Percentiles rank a stretch among this genome's conserved stretches.
Conservation (phyloP, 2,113 vertebrate genomes). For the Vulpes lagopus region DNA sequence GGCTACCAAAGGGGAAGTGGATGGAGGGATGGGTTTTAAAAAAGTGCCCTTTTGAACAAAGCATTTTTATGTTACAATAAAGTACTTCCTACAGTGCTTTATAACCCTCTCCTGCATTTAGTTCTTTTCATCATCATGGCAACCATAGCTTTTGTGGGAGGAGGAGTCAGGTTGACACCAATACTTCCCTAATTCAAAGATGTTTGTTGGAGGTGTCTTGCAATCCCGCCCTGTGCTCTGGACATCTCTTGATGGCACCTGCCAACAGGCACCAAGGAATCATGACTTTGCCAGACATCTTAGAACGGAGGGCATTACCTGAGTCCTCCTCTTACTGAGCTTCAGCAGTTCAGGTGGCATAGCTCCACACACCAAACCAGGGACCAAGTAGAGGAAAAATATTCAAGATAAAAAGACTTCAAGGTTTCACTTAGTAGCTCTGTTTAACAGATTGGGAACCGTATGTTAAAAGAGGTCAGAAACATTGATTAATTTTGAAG, state of each 20-base stretch:
- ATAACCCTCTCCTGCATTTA: background rate
- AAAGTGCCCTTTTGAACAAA: slow-evolving; percentile 15
- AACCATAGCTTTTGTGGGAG: background rate
- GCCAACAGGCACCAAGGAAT: background rate
- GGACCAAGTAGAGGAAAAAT: background rate
- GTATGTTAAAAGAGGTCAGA: background rate
- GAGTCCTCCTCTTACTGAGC: background rate
- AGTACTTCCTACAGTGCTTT: background rate
- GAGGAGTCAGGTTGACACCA: background rate
- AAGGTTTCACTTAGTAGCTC: background rate
- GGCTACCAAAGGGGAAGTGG: background rate
- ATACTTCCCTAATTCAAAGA: background rate
- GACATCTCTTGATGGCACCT: background rate
- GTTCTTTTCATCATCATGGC: background rate
- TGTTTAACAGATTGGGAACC: background rate
- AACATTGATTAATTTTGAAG: background rate
- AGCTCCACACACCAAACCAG: background rate
- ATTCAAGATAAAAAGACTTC: background rate
- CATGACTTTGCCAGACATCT: background rate
- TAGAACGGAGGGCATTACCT: background rate
- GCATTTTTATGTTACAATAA: background rate
- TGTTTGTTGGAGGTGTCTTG: background rate
- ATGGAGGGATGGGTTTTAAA: background rate
- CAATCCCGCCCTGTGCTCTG: background rate
- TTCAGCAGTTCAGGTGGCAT: background rate